Evolutionary conservation across 1,140 invertebrate genomes (phyloP), one percentile per base, ranked within the genome.

Genomic region (Bombus confusus): DNA sequence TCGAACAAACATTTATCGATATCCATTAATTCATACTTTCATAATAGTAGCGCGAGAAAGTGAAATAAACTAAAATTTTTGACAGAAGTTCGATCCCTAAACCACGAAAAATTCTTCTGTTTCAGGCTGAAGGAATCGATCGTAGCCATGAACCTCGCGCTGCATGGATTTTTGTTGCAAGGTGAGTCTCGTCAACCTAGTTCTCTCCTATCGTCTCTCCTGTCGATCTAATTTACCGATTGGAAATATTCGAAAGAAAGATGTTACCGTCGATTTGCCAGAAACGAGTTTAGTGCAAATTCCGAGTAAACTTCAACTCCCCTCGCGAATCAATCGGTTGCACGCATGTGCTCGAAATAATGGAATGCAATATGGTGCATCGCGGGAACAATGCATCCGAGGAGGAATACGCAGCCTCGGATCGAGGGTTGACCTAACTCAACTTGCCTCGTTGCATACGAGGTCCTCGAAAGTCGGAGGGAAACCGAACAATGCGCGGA

Each of bases 101-200:
- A 69, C 18, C 10, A 22, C 12, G 6, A 28, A 69, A 39, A 69
- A 41, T 72, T n/a, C 76, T 80, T 84, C 86, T 88, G 73, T 93
- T 94, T 73, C 87, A 95, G 94, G 88, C 90, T 85, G 90, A 91
- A 90, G 87, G 86, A 91, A 84, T 89, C 88, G 72, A 92, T 83
- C 87, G 90, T 94, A 95, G 93, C 93, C 94, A 95, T 95, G 95
- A 95, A 95, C 95, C 94, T 95, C 93, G 94, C 93, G 94, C 93
- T 95, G 94, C 94, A 95, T 94, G 94, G 93, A 95, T 92, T 95
- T 92, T 92, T 95, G 90, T 91, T 95, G 88, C 95, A 95, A 90
- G 94, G 95, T 95, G 92, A 92, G 93, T 78, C 52, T 1, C 5
- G 25, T 34, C 10, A 8, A n/a, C 6, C 4, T 13, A 52, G 22